These are phyloP conservation scores for Phycodurus eques DNA, from an alignment of 2,113 vertebrate species.

Conservation along the genomic window DNA sequence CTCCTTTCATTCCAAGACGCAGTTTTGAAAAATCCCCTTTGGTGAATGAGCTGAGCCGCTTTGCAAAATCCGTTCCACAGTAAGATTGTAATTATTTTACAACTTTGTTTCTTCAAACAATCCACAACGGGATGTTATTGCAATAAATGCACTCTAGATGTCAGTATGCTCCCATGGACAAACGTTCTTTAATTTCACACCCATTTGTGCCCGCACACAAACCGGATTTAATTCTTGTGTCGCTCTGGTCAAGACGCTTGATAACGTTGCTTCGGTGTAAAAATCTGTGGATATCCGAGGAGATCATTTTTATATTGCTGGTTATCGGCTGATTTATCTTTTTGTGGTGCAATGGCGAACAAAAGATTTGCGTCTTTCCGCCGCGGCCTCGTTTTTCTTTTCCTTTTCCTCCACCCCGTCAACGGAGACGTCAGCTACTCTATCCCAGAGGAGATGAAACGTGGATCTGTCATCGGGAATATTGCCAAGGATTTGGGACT, in stretches of 20 bases:
- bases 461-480: conserved; percentile 73
- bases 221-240: not conserved
- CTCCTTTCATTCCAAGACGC: no score
- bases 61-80: no score
- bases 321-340: conserved; percentile 62
- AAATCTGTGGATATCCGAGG: not conserved
- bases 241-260: not conserved
- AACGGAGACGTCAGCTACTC: conserved; percentile 70
- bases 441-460: conserved; percentile 70
- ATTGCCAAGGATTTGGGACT: conserved; percentile 75
- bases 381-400: not conserved
- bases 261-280: not conserved
- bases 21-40: no score
- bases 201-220: not conserved
- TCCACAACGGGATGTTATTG: conserved; percentile 10
- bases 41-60: no score
- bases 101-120: not conserved
- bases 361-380: not conserved
- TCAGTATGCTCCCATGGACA: conserved; percentile 18
- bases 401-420: conserved; percentile 27
- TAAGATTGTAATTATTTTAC: no score
- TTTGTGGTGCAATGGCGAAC: not conserved
- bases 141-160: conserved; percentile 46
- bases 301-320: not conserved
- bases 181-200: not conserved